These are phyloP conservation scores for Capromys pilorides DNA, from an alignment of 2,797 vertebrate species.

Conservation along the genomic window DNA sequence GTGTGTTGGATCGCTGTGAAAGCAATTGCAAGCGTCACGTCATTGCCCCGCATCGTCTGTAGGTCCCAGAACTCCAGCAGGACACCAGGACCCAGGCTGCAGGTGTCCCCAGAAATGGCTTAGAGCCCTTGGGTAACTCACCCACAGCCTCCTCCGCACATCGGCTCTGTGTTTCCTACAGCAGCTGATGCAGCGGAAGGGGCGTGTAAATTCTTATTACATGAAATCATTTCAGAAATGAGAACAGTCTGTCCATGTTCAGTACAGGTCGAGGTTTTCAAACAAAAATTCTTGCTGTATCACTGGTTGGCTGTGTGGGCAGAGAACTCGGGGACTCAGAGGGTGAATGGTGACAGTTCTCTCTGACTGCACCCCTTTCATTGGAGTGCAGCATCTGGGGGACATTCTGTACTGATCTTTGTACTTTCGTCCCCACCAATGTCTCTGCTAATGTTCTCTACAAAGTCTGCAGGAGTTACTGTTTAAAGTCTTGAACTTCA, in stretches of 20 bases:
- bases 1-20: neutral
- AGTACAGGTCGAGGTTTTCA: neutral
- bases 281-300: neutral
- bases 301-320: neutral
- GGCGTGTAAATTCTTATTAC: too few species aligned
- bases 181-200: neutral
- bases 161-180: neutral
- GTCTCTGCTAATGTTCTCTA: neutral
- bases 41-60: neutral
- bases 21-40: neutral
- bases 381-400: neutral
- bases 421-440: fast-evolving
- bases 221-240: too few species aligned
- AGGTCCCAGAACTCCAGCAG: neutral
- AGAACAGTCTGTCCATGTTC: neutral
- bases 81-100: neutral
- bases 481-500: neutral
- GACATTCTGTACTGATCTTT: neutral
- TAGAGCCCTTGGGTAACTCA: too few species aligned
- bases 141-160: neutral
- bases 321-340: neutral
- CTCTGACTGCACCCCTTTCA: neutral
- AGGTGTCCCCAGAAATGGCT: neutral
- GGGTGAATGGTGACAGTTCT: too few species aligned
- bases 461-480: neutral